Percentiles rank a stretch among this genome's conserved stretches.
These are phyloP conservation scores for Lepidocyrtoides sp. DNA, from an alignment of 2,888 invertebrate species.

Conservation along the genomic window DNA sequence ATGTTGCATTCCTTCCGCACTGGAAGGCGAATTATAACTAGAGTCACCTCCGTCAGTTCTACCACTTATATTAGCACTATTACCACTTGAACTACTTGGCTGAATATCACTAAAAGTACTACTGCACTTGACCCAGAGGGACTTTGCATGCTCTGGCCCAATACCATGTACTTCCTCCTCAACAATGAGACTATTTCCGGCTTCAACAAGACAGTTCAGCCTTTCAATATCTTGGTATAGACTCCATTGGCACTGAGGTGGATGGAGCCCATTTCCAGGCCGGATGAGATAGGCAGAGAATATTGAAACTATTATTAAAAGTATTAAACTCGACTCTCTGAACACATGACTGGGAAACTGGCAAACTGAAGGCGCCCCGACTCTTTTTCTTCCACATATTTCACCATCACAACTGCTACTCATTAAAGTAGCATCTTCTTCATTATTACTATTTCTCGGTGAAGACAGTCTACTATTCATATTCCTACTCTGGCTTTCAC, in stretches of 20 bases:
- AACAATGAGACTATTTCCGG: conserved; percentile 84
- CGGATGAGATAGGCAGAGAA: conserved; percentile 79
- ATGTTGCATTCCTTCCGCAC: conserved; percentile 71
- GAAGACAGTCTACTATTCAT: not conserved
- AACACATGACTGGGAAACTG: conserved; percentile 82
- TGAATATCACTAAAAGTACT: conserved; percentile 44
- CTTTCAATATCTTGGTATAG: conserved; percentile 84
- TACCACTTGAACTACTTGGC: conserved; percentile 56
- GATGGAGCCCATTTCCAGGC: conserved; percentile 82
- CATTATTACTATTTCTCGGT: not conserved
- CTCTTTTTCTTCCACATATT: not conserved
- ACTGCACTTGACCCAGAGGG: conserved; percentile 85
- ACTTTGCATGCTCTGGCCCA: conserved; percentile 85
- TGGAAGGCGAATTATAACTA: conserved; percentile 54
- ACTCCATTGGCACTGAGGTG: conserved; percentile 85
- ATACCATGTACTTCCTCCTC: conserved; percentile 85
- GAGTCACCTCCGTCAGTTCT: conserved; percentile 42
- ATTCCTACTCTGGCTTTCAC: conserved; percentile 50
- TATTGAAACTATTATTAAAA: conserved; percentile 78
- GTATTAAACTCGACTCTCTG: conserved; percentile 79
- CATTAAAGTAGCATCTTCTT: not conserved
- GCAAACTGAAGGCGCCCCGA: conserved; percentile 59
- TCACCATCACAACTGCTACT: conserved; percentile 3
- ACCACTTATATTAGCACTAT: conserved; percentile 37
- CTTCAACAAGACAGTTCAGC: conserved; percentile 83